A percentile compares a stretch with the other conserved stretches of the same genome.
Evolutionary conservation across 2,888 invertebrate genomes (phyloP).

Genomic region (Melieria omissa): DNA sequence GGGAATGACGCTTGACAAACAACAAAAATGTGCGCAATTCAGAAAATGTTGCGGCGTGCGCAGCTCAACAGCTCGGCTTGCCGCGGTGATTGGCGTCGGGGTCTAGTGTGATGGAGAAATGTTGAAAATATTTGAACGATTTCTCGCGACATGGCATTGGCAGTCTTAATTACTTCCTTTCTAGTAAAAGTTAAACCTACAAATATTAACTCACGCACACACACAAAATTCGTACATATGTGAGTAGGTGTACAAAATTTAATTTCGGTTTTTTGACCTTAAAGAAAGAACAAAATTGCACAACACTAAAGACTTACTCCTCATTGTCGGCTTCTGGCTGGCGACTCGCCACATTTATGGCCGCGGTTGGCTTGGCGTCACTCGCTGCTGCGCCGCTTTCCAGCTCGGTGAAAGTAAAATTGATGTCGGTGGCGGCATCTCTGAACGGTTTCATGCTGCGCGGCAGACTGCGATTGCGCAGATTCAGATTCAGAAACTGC

Average conservation of each 20-base stretch:
- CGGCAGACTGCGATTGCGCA: constrained; percentile 63
- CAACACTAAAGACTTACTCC: constrained; percentile 28
- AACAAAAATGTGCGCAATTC: constrained; percentile 36
- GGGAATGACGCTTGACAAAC: constrained; percentile 53
- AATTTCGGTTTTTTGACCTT: too few species aligned
- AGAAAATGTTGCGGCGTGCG: constrained; percentile 13
- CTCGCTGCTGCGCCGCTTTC: constrained; percentile 36
- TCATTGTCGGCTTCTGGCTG: constrained; percentile 1
- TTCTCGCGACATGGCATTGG: too few species aligned
- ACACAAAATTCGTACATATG: too few species aligned
- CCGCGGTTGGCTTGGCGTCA: constrained; percentile 15
- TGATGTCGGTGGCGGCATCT: constrained; percentile 58
- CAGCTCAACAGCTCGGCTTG: too few species aligned
- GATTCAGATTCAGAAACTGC: constrained; percentile 63
- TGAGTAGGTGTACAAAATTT: too few species aligned
- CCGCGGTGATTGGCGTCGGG: too few species aligned
- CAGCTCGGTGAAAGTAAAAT: constrained; percentile 65
- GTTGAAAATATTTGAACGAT: too few species aligned
- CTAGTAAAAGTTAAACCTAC: too few species aligned
- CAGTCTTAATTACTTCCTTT: too few species aligned
- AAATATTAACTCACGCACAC: too few species aligned
- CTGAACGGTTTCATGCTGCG: constrained; percentile 62
- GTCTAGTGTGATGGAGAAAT: too few species aligned
- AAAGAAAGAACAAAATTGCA: neutral
- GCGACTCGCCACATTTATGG: constrained; percentile 6